A percentile compares a stretch with the other conserved stretches of the same genome.
phyloP scores from a whole-genome alignment of 2,113 vertebrate species.

The Cyphomyrus plagiostoma region DNA sequence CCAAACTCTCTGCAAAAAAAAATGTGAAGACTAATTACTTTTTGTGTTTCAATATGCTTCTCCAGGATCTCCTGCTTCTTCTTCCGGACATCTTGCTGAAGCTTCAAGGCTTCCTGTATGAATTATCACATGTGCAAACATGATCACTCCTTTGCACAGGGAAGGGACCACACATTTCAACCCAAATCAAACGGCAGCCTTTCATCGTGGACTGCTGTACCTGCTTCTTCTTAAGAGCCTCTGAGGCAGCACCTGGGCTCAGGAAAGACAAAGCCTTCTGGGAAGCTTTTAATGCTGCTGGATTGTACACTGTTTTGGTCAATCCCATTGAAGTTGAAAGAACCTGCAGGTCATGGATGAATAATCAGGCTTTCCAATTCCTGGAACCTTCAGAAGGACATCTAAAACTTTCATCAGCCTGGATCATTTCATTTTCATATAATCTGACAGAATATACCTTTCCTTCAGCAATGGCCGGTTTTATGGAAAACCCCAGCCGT shows the following conservation, averaged over 20 bases:
- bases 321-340: slow-evolving; percentile 88
- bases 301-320: slow-evolving; percentile 97
- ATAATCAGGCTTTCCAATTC: not conserved
- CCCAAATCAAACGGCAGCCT: not conserved
- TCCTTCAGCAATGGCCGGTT: slow-evolving; percentile 72
- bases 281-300: slow-evolving; percentile 82
- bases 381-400: not conserved
- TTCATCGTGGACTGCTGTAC: slow-evolving; percentile 47
- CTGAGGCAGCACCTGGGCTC: slow-evolving; percentile 65
- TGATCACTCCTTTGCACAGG: not conserved
- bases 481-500: slow-evolving; percentile 80
- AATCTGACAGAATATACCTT: slow-evolving; percentile 67
- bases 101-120: slow-evolving; percentile 80
- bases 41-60: slow-evolving; percentile 98
- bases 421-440: not conserved
- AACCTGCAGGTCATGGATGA: slow-evolving; percentile 58
- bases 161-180: not conserved
- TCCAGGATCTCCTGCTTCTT: slow-evolving; percentile 98
- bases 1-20: not conserved
- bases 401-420: not conserved
- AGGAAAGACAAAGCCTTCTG: slow-evolving; percentile 72
- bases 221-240: slow-evolving; percentile 92
- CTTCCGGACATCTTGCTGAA: slow-evolving; percentile 94
- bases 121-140: slow-evolving; percentile 5
- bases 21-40: slow-evolving; percentile 59